Percentiles rank a stretch among this genome's conserved stretches.
These are phyloP conservation scores for Chrysodeixis includens DNA, from an alignment of 2,888 invertebrate genomes.

Conservation along the genomic window DNA sequence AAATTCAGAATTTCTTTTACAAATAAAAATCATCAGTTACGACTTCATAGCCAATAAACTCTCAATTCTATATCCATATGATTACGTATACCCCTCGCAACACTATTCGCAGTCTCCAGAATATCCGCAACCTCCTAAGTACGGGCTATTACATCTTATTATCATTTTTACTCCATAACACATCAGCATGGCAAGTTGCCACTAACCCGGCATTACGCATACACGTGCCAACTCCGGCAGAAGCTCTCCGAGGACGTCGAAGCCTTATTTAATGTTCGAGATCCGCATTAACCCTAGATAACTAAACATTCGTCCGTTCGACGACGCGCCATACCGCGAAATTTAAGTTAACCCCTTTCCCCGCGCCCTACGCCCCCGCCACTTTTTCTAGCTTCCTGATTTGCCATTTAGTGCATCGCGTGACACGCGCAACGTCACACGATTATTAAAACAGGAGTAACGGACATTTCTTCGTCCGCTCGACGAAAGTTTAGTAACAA, in stretches of 20 bases:
- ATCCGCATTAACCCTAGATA: no score
- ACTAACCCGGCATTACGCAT: conserved; percentile 32
- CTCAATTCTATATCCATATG: background rate
- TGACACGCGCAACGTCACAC: no score
- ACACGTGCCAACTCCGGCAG: conserved; percentile 29
- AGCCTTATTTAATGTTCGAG: conserved; percentile 5
- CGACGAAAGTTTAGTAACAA: no score
- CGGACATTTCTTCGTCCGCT: no score
- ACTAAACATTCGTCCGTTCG: no score
- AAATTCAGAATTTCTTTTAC: background rate
- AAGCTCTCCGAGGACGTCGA: conserved; percentile 14
- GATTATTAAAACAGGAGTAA: no score
- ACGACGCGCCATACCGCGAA: no score
- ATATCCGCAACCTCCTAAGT: conserved; percentile 18
- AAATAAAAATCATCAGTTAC: background rate
- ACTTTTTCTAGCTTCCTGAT: no score
- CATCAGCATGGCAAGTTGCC: conserved; percentile 42
- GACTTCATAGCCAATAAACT: background rate
- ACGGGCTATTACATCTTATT: conserved; percentile 23
- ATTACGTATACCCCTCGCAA: background rate
- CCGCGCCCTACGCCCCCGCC: no score
- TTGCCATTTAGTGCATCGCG: no score
- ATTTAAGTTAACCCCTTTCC: no score
- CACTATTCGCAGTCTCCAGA: background rate
- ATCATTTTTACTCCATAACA: conserved; percentile 40